Evolutionary conservation across 2,888 invertebrate genomes (phyloP).

Genomic region (Rhaphigaster nebulosa): DNA sequence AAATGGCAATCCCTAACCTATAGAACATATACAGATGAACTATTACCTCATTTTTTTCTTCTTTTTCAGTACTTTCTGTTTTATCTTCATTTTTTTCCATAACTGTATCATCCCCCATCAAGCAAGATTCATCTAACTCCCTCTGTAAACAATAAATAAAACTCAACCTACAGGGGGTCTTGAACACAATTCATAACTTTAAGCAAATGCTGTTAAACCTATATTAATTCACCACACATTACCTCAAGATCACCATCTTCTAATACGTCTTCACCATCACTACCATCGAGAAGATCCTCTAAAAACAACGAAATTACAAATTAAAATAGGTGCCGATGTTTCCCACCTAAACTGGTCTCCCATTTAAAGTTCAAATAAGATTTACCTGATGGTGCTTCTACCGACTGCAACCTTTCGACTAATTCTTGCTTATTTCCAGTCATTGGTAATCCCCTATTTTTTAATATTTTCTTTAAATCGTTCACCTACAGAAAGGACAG

Average conservation of each 20-base stretch:
- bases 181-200: neutral
- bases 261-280: conserved; percentile 62
- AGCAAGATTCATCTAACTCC: conserved; percentile 54
- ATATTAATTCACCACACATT: neutral
- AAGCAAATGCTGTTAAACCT: neutral
- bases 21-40: neutral
- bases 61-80: conserved; percentile 34
- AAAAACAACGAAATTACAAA: conserved; percentile 49
- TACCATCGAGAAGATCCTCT: conserved; percentile 62
- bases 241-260: conserved; percentile 62
- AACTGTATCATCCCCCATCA: conserved; percentile 56
- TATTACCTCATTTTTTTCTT: conserved; percentile 27
- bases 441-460: conserved; percentile 80
- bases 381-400: conserved; percentile 70
- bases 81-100: conserved; percentile 52
- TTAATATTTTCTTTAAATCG: conserved; percentile 86
- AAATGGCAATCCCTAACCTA: neutral
- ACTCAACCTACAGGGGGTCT: neutral
- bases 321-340: conserved; percentile 35
- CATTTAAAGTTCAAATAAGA: conserved; percentile 29
- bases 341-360: conserved; percentile 12
- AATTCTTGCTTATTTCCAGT: conserved; percentile 88
- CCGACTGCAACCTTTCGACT: conserved; percentile 80
- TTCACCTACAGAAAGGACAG: conserved; percentile 76
- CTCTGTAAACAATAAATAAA: conserved; percentile 49